Percentiles rank a stretch among this genome's conserved stretches.
Evolutionary conservation across 1,140 invertebrate genomes (phyloP).

Genomic region (Prorops nasuta): DNA sequence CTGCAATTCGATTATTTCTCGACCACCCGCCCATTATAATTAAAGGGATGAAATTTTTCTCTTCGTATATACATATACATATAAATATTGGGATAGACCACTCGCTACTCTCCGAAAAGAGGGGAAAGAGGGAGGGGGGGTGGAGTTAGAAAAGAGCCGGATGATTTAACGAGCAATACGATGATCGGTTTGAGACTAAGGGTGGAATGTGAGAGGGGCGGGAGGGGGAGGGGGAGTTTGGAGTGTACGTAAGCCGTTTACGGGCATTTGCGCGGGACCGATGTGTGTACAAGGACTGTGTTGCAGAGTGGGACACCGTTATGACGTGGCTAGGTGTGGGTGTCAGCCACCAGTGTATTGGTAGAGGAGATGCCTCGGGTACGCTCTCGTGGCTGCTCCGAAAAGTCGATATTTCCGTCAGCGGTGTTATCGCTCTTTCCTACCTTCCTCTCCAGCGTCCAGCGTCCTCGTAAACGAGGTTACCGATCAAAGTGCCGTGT

Average conservation of each 20-base stretch:
- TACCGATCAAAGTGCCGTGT: constrained; percentile 53
- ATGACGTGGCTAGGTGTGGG: too few species aligned
- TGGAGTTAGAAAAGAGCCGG: constrained; percentile 1
- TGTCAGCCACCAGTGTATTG: neutral
- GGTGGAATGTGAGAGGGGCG: neutral
- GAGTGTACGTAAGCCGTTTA: too few species aligned
- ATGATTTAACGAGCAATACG: neutral
- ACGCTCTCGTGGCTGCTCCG: constrained; percentile 40
- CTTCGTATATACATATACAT: too few species aligned
- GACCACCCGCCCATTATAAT: too few species aligned
- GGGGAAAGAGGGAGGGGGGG: neutral
- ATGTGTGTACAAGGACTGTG: too few species aligned
- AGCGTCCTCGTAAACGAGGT: constrained; percentile 49
- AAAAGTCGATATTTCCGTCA: constrained; percentile 56
- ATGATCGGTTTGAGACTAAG: constrained; percentile 4
- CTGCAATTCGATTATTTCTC: too few species aligned
- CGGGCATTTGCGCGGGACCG: too few species aligned
- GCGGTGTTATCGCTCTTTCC: constrained; percentile 51
- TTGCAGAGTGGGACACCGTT: too few species aligned
- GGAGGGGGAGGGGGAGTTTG: constrained; percentile 5
- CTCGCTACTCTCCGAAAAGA: too few species aligned
- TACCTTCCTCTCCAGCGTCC: constrained; percentile 50
- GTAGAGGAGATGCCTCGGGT: constrained; percentile 17
- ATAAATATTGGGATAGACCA: too few species aligned
- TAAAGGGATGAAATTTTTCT: too few species aligned